Evolutionary conservation across 2,888 invertebrate genomes (phyloP).

Genomic region (Elmis aenea): DNA sequence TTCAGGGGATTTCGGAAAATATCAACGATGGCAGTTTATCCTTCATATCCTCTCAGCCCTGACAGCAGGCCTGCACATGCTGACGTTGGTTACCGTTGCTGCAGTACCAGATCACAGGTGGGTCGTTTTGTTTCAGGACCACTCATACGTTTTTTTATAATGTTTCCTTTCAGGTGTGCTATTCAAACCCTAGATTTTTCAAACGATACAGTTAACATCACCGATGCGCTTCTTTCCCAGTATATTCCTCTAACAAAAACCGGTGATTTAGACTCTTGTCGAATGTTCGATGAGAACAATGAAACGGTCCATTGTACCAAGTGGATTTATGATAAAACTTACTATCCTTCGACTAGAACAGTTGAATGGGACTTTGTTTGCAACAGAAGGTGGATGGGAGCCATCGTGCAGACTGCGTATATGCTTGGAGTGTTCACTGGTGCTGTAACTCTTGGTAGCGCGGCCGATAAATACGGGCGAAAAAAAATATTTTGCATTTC

Average conservation of each 20-base stretch:
- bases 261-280: conserved; percentile 62
- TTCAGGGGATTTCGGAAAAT: conserved; percentile 73
- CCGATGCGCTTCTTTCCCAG: conserved; percentile 49
- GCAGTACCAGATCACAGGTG: conserved; percentile 69
- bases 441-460: conserved; percentile 68
- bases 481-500: conserved; percentile 76
- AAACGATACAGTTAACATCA: conserved; percentile 45
- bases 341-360: conserved; percentile 66
- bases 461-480: conserved; percentile 73
- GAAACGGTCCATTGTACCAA: conserved; percentile 46
- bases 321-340: conserved; percentile 70
- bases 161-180: conserved; percentile 52
- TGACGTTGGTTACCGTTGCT: conserved; percentile 73
- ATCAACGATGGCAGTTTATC: conserved; percentile 73
- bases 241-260: conserved; percentile 56
- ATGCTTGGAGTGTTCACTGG: conserved; percentile 83
- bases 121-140: conserved; percentile 7
- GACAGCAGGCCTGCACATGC: conserved; percentile 78
- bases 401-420: conserved; percentile 69
- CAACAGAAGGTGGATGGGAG: conserved; percentile 73
- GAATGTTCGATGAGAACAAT: conserved; percentile 45
- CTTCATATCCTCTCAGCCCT: conserved; percentile 72
- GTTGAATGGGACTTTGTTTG: conserved; percentile 85
- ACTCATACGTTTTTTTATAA: conserved; percentile 1
- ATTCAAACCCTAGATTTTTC: conserved; percentile 54